A percentile compares a stretch with the other conserved stretches of the same genome.
These are phyloP conservation scores for Calypte anna DNA, from an alignment of 2,113 vertebrate species.

Conservation along the genomic window DNA sequence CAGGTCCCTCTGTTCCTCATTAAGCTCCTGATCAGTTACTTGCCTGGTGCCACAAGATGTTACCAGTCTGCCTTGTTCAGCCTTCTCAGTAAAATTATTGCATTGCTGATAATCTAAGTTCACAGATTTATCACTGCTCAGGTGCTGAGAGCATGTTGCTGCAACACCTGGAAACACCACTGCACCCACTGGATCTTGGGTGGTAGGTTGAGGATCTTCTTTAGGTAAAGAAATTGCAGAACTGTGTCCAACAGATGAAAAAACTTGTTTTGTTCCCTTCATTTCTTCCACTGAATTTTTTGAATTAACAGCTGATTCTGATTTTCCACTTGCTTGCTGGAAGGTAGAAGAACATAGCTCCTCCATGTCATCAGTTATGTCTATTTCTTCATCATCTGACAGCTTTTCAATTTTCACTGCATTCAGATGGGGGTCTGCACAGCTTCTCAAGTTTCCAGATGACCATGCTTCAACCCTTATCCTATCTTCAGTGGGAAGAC, in stretches of 20 bases:
- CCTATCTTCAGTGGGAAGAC: constrained; percentile 31
- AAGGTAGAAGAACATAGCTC: constrained; percentile 19
- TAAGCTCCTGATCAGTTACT: background rate
- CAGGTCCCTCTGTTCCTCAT: constrained; percentile 36
- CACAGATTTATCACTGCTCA: constrained; percentile 7
- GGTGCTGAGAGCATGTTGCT: constrained; percentile 19
- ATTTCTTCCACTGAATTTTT: background rate
- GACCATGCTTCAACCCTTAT: background rate
- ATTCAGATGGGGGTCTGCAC: constrained; percentile 80
- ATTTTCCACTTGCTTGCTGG: constrained; percentile 35
- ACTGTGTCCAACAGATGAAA: background rate
- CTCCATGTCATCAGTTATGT: constrained; percentile 91
- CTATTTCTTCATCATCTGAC: constrained; percentile 94
- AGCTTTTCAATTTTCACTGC: constrained; percentile 90
- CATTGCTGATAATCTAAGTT: constrained; percentile 22
- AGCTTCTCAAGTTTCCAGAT: constrained; percentile 61
- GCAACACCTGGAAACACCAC: constrained; percentile 40
- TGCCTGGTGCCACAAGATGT: background rate
- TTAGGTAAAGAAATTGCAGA: background rate
- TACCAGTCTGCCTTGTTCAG: background rate
- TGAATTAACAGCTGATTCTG: background rate
- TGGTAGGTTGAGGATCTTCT: constrained; percentile 1
- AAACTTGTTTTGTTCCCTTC: background rate
- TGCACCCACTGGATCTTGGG: background rate
- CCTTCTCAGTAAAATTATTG: constrained; percentile 12